phyloP scores from a whole-genome alignment of 2,888 invertebrate species.

The Drosophila villosipedis region DNA sequence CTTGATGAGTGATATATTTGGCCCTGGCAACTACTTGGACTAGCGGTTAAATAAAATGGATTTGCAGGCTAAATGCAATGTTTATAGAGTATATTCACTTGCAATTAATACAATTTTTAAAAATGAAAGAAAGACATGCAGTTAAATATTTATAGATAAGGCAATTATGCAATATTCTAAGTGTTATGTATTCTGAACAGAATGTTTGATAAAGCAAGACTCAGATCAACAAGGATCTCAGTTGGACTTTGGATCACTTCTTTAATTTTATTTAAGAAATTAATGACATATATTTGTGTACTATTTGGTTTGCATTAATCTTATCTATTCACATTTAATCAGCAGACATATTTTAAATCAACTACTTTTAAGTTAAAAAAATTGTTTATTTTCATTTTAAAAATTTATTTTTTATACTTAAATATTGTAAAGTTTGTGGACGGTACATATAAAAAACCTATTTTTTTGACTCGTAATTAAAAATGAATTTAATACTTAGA shows the following conservation, averaged over 20 bases:
- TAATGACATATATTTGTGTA: background rate
- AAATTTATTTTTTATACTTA: background rate
- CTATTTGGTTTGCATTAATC: background rate
- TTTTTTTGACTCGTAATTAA: background rate
- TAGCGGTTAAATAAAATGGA: conserved; percentile 60
- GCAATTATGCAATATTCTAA: background rate
- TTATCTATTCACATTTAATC: background rate
- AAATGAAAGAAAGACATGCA: background rate
- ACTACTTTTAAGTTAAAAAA: background rate
- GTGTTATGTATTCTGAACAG: background rate
- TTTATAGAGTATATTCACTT: background rate
- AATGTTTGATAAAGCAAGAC: background rate
- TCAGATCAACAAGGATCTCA: background rate
- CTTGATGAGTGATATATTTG: conserved; percentile 48
- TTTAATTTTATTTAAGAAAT: background rate
- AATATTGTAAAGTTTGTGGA: too few relatives aligned
- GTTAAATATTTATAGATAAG: background rate
- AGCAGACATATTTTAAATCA: background rate
- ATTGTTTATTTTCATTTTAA: background rate
- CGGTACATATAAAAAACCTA: background rate
- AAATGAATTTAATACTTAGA: background rate
- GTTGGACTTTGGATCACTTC: background rate
- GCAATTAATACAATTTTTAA: background rate
- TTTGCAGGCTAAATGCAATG: conserved; percentile 4
- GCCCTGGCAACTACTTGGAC: conserved; percentile 32